Evolutionary conservation across 1,140 invertebrate species (phyloP).

Genomic region (Melitaea cinxia): DNA sequence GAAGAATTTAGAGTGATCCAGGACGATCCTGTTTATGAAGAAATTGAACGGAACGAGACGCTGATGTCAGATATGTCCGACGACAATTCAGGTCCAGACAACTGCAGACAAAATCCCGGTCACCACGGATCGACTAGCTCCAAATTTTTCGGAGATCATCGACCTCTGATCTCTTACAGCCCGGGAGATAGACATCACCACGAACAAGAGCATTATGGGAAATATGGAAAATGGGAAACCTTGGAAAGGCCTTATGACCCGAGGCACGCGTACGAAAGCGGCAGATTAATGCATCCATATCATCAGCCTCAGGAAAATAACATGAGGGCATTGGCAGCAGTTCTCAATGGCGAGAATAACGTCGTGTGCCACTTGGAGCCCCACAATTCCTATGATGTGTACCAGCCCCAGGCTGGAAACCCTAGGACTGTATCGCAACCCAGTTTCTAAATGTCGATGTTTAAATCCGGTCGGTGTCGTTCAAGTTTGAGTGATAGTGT

Average conservation of each 20-base stretch:
- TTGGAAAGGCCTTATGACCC: slow-evolving; percentile 79
- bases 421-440: slow-evolving; percentile 83
- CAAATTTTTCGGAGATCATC: slow-evolving; percentile 90
- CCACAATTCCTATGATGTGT: slow-evolving; percentile 78
- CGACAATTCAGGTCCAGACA: slow-evolving; percentile 90
- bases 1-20: slow-evolving; percentile 80
- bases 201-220: slow-evolving; percentile 81
- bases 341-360: slow-evolving; percentile 89
- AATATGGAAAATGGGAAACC: slow-evolving; percentile 83
- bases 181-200: slow-evolving; percentile 81
- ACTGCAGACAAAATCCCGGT: slow-evolving; percentile 81
- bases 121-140: slow-evolving; percentile 83
- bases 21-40: slow-evolving; percentile 91
- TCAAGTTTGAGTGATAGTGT: slow-evolving; percentile 36
- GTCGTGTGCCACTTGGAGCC: slow-evolving; percentile 92
- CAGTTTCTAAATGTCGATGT: slow-evolving; percentile 61
- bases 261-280: slow-evolving; percentile 68
- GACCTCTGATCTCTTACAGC: slow-evolving; percentile 88
- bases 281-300: slow-evolving; percentile 76
- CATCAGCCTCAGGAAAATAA: slow-evolving; percentile 81
- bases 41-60: slow-evolving; percentile 88
- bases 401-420: slow-evolving; percentile 82
- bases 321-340: slow-evolving; percentile 87
- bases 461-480: slow-evolving; percentile 17
- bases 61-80: slow-evolving; percentile 91